phyloP scores from a whole-genome alignment of 2,113 vertebrate genomes.

The Tupaia tana region DNA sequence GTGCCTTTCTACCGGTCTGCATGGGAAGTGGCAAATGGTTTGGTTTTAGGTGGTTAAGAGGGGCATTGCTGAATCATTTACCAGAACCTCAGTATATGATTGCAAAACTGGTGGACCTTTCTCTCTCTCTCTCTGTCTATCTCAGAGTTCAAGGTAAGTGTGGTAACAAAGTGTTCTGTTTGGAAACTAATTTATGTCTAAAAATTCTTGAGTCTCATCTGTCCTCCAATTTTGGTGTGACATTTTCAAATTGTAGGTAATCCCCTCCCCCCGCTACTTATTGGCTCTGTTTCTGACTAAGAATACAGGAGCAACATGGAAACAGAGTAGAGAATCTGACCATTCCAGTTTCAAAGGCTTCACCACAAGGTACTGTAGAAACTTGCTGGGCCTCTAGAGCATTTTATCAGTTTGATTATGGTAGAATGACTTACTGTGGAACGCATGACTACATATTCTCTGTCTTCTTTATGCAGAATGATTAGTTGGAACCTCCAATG shows the following conservation, averaged over 20 bases:
- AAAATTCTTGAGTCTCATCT: background rate
- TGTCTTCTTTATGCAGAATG: background rate
- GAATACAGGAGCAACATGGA: background rate
- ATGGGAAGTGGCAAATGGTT: slow-evolving; percentile 57
- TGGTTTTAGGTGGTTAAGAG: slow-evolving; percentile 23
- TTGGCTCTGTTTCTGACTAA: background rate
- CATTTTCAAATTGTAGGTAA: too few relatives aligned
- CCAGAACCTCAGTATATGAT: background rate
- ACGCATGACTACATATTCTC: background rate
- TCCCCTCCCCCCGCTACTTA: background rate
- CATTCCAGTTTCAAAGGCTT: background rate
- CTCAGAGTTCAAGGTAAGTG: background rate
- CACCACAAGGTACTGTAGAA: background rate
- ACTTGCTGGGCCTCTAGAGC: background rate
- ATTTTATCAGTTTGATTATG: background rate
- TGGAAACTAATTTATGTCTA: background rate
- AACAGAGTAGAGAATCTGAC: background rate
- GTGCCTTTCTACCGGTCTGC: background rate
- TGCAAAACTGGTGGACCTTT: background rate
- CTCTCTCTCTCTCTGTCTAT: background rate
- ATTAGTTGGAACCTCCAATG: background rate
- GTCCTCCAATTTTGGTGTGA: background rate
- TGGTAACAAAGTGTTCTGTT: background rate
- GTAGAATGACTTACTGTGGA: background rate
- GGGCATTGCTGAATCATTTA: slow-evolving; percentile 30